Base-by-base conservation (phyloP, 1,140 invertebrate genomes). In the Dendrolimus punctatus region DNA sequence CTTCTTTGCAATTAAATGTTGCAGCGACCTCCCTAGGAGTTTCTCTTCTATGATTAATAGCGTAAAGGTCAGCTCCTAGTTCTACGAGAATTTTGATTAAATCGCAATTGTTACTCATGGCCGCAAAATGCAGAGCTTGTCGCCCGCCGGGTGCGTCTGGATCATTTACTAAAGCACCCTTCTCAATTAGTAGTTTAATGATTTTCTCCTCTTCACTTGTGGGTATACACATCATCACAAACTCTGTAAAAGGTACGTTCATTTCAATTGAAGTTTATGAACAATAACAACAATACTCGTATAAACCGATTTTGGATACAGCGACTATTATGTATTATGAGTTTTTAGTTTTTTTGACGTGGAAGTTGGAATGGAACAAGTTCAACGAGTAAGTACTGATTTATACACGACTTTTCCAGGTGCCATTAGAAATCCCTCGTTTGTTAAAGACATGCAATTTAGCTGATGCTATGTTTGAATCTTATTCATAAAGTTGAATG, bases 61-160 rank as follows among this genome's bases (percentile, higher is more conserved):
- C 38, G 41, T 56, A 55, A n/a, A 77, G 40, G 64, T 81, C 58
- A 6, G 81, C 81, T 42, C 80, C 80, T 39, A 85, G 55, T 0
- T 66, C 46, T 4, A 83, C 42, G 2, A 85, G 64, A 37, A 80
- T 60, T 5, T 54, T 44, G 6, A 85, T 77, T 5, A 85, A 64
- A 5, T 40, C 48, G 10, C 56, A 69, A 50, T 85, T 83, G 46
- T 85, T 79, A 46, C 73, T 79, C 78, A 85, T 80, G n/a, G 81
- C 78, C 40, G 81, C 81, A 53, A 82, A 81, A 54, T 85, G 81
- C 5, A 85, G 54, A 5, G 78, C 67, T 63, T 82, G 80, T 5
- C 81, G 65, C 23, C 72, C 67, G 6, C 76, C 81, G 5, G 81
- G 81, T 7, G 78, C 81, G 40, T 64, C 49, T 4, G 68, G 60